These are phyloP conservation scores for Columba livia DNA, from an alignment of 2,113 vertebrate genomes.

Conservation along the genomic window DNA sequence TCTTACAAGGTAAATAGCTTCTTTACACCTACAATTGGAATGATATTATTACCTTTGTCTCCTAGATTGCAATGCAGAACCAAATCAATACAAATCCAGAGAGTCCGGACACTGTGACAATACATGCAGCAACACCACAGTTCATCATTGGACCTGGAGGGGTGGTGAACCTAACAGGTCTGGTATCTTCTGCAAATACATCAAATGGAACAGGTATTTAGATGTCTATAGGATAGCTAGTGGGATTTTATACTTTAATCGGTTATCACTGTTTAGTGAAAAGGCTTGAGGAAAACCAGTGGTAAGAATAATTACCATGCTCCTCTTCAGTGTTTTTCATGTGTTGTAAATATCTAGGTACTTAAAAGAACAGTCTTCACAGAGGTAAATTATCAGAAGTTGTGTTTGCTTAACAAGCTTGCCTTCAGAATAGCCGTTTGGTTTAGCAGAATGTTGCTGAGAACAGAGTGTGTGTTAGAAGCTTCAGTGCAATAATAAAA, in stretches of 20 bases:
- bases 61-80: constrained; percentile 90
- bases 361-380: background rate
- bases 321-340: background rate
- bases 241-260: constrained; percentile 49
- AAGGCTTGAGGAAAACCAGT: constrained; percentile 31
- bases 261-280: constrained; percentile 32
- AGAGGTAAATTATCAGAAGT: background rate
- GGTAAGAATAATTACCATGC: constrained; percentile 44
- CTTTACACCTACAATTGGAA: background rate
- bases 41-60: constrained; percentile 10
- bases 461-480: background rate
- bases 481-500: background rate
- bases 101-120: constrained; percentile 87
- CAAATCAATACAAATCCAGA: constrained; percentile 90
- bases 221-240: constrained; percentile 44
- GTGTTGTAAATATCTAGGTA: background rate
- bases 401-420: background rate
- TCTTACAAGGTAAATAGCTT: background rate
- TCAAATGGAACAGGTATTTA: constrained; percentile 71
- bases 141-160: constrained; percentile 90
- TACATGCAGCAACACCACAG: constrained; percentile 85
- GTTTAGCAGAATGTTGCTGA: background rate
- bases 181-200: constrained; percentile 77
- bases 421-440: background rate
- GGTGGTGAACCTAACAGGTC: constrained; percentile 87